A percentile compares a stretch with the other conserved stretches of the same genome.
phyloP scores from a whole-genome alignment of 2,888 invertebrate species.

The Penaeus monodon region DNA sequence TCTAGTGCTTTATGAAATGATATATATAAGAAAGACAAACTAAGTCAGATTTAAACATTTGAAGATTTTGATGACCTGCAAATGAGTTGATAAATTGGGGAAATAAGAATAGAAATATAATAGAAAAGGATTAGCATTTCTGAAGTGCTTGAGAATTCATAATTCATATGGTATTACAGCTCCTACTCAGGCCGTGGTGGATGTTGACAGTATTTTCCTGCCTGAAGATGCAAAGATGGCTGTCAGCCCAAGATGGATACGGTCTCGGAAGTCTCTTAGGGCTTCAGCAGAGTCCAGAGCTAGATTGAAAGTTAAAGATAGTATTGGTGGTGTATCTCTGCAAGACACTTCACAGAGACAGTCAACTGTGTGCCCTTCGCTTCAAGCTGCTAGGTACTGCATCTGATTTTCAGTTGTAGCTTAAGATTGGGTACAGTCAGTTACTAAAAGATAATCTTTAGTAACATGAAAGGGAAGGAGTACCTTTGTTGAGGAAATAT shows the following conservation, averaged over 20 bases:
- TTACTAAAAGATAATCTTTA: too few relatives aligned
- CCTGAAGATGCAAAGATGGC: constrained; percentile 30
- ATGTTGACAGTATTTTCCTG: constrained; percentile 36
- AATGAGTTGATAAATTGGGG: too few relatives aligned
- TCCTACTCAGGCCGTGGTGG: constrained; percentile 34
- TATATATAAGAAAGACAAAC: too few relatives aligned
- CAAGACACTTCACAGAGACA: constrained; percentile 58
- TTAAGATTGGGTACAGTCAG: neutral
- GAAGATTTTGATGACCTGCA: too few relatives aligned
- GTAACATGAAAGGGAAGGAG: too few relatives aligned
- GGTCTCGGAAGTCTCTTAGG: constrained; percentile 32
- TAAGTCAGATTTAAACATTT: too few relatives aligned
- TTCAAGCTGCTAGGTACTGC: constrained; percentile 3
- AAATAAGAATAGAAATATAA: too few relatives aligned
- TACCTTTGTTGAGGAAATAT: too few relatives aligned
- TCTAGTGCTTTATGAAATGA: neutral
- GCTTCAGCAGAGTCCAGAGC: constrained; percentile 34
- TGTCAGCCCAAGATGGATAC: constrained; percentile 34
- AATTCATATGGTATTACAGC: neutral
- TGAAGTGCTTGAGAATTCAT: neutral
- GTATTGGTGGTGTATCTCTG: constrained; percentile 63
- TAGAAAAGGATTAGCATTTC: too few relatives aligned
- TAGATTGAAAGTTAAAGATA: constrained; percentile 61
- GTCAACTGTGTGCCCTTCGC: constrained; percentile 15
- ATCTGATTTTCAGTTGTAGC: neutral